Conservation (phyloP, 2,113 vertebrate genomes). For the Scomber colias region DNA sequence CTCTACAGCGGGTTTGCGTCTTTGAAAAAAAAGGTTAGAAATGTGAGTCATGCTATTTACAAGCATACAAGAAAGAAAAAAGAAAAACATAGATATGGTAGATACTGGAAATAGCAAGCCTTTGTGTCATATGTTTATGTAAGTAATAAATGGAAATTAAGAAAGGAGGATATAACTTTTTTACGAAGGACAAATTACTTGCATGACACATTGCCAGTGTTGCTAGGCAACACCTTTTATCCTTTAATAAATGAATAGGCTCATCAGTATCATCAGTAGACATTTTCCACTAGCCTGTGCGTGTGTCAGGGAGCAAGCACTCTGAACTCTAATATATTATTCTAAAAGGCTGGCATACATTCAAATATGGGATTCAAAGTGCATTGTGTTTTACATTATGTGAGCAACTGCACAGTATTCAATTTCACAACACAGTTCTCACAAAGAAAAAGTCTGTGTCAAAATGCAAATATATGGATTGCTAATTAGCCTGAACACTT, state of each 20-base stretch:
- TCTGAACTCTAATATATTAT: constrained; percentile 40
- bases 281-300: constrained; percentile 39
- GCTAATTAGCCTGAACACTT: constrained; percentile 63
- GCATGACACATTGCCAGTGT: constrained; percentile 57
- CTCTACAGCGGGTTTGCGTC: constrained; percentile 44
- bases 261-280: constrained; percentile 71
- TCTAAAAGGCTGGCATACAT: constrained; percentile 36
- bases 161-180: constrained; percentile 40
- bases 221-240: constrained; percentile 74
- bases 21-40: constrained; percentile 60
- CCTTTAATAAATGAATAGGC: constrained; percentile 74
- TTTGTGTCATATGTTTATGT: constrained; percentile 61
- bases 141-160: constrained; percentile 45
- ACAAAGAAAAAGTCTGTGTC: constrained; percentile 66
- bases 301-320: constrained; percentile 22
- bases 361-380: constrained; percentile 10
- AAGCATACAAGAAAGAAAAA: constrained; percentile 52
- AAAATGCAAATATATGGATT: constrained; percentile 48
- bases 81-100: constrained; percentile 10
- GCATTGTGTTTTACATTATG: constrained; percentile 43
- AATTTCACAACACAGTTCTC: constrained; percentile 50
- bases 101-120: constrained; percentile 57
- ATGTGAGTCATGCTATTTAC: constrained; percentile 44
- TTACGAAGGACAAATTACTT: constrained; percentile 44
- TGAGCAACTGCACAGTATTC: constrained; percentile 29